These are phyloP conservation scores for Sciaenops ocellatus DNA, from an alignment of 2,797 vertebrate species.

Conservation along the genomic window DNA sequence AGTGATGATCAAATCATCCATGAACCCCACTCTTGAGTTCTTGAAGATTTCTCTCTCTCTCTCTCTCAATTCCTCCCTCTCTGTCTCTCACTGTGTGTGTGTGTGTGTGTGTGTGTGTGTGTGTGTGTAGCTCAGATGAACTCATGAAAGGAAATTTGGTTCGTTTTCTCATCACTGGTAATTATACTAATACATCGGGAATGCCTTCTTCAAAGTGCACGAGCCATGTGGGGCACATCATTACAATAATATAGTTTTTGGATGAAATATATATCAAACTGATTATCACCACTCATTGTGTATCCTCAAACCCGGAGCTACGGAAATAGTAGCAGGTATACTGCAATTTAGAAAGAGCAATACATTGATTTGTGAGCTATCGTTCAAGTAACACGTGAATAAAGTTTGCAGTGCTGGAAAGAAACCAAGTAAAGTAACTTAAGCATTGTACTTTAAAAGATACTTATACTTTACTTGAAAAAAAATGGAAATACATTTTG, in stretches of 20 bases:
- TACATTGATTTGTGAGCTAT: conserved; percentile 19
- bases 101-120: conserved; percentile 35
- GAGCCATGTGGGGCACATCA: conserved; percentile 92
- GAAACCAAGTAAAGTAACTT: background rate
- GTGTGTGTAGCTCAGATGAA: conserved; percentile 88
- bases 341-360: conserved; percentile 79
- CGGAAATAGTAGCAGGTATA: conserved; percentile 39
- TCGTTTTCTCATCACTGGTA: conserved; percentile 96
- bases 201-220: conserved; percentile 94
- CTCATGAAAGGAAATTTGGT: conserved; percentile 94
- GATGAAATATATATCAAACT: conserved; percentile 93
- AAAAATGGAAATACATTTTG: no score
- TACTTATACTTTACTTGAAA: background rate
- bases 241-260: conserved; percentile 93
- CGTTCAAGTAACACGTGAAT: background rate
- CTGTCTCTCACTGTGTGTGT: conserved; percentile 23
- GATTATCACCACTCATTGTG: conserved; percentile 90
- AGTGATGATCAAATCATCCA: conserved; percentile 93
- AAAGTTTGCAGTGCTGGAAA: background rate
- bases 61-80: conserved; percentile 7
- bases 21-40: conserved; percentile 89
- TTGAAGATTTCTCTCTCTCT: conserved; percentile 84
- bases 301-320: conserved; percentile 76
- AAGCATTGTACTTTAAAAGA: no score
- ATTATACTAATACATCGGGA: conserved; percentile 96